Evolutionary conservation across 2,888 invertebrate genomes (phyloP).

Genomic region (Drosophila demipolita): DNA sequence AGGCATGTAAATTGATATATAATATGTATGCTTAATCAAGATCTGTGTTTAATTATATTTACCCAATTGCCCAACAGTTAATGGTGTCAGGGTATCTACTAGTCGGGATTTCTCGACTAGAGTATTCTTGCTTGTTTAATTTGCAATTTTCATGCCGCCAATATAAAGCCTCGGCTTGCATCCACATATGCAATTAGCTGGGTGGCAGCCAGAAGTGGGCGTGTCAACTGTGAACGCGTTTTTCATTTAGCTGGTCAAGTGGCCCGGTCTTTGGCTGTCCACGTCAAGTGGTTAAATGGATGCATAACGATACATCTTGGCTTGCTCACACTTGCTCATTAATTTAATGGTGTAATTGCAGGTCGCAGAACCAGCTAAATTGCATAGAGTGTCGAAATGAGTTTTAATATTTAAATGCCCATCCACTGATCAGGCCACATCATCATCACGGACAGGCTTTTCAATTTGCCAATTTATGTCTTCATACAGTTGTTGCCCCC

Average conservation of each 20-base stretch:
- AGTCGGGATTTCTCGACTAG: background rate
- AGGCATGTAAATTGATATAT: background rate
- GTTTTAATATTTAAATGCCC: slow-evolving; percentile 60
- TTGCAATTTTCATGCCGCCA: slow-evolving; percentile 65
- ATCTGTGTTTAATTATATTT: background rate
- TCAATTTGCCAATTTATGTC: slow-evolving; percentile 79
- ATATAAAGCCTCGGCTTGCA: slow-evolving; percentile 25
- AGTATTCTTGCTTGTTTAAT: slow-evolving; percentile 15
- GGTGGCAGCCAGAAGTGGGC: slow-evolving; percentile 71
- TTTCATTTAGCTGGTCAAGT: slow-evolving; percentile 65
- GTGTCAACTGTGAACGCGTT: slow-evolving; percentile 66
- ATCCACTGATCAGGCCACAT: slow-evolving; percentile 55
- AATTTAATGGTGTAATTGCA: slow-evolving; percentile 79
- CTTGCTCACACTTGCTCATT: slow-evolving; percentile 66
- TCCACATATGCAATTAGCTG: slow-evolving; percentile 55
- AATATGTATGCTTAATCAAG: background rate
- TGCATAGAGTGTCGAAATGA: slow-evolving; percentile 48
- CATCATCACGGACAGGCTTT: slow-evolving; percentile 58
- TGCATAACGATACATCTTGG: slow-evolving; percentile 40
- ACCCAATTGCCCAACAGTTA: background rate
- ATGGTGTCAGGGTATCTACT: background rate
- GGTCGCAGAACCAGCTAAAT: slow-evolving; percentile 42
- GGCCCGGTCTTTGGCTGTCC: slow-evolving; percentile 5
- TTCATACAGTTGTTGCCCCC: slow-evolving; percentile 61
- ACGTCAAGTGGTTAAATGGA: slow-evolving; percentile 12